phyloP scores from a whole-genome alignment of 1,140 invertebrate species.

The Philotrypesis tridentata region DNA sequence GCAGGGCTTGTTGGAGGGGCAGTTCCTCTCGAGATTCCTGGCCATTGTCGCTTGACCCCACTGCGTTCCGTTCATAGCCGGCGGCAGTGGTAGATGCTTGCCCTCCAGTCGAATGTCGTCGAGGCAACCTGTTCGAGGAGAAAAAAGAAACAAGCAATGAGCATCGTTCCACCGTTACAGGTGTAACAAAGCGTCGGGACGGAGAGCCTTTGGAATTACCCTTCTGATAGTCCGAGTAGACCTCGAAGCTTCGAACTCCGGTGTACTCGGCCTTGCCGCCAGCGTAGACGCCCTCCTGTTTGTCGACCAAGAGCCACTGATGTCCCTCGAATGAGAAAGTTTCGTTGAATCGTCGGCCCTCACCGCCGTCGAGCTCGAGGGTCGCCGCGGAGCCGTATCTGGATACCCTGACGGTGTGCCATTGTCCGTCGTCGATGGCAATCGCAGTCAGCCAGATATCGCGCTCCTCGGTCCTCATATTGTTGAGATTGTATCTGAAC shows the following conservation, averaged over 20 bases:
- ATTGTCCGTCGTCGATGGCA: constrained; percentile 95
- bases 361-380: constrained; percentile 94
- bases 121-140: constrained; percentile 79
- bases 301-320: constrained; percentile 93
- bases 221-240: constrained; percentile 96
- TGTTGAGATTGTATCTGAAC: constrained; percentile 95
- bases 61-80: constrained; percentile 94
- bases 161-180: no score
- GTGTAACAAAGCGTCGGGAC: no score
- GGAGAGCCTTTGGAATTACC: constrained; percentile 74
- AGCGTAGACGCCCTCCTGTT: constrained; percentile 95
- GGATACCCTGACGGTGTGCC: constrained; percentile 93
- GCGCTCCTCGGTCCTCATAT: constrained; percentile 89
- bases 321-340: constrained; percentile 93
- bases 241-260: constrained; percentile 92
- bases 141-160: neutral
- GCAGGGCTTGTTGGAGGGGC: constrained; percentile 95
- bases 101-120: constrained; percentile 92
- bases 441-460: constrained; percentile 93
- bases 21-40: constrained; percentile 90
- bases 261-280: constrained; percentile 97
- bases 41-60: constrained; percentile 96
- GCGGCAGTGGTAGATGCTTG: constrained; percentile 91
- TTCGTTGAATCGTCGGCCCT: constrained; percentile 95
- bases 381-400: constrained; percentile 96